Base-by-base conservation (phyloP, 2,888 invertebrate species). In the Drosophila neotestacea region DNA sequence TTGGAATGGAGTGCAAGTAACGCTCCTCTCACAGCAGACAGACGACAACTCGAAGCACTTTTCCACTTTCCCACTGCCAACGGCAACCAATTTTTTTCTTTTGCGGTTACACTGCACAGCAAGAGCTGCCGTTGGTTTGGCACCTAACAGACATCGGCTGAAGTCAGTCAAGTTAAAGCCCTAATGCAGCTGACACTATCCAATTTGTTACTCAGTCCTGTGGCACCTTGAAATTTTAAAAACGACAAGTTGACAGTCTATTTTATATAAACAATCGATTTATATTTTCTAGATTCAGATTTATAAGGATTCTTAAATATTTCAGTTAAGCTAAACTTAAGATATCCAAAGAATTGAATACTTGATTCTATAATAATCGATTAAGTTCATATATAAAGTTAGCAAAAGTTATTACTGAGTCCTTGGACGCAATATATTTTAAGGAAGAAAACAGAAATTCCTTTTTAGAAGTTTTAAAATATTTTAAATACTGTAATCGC, bases 1-100 rank as follows among this genome's bases (percentile, higher is more conserved):
- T 50, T 10, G 48, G 61, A 41, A 66, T 75, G 65, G 75, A 69
- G 65, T 79, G 77, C 78, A 66, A 75, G 73, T 47, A 70, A 73
- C 78, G 70, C 70, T 73, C 62, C 62, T 9, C 48, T 63, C 71
- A 61, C 67, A 63, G 51, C 71, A 71, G 47, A 55, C 66, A 75
- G 63, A 67, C 63, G 70, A 71, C 62, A 75, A 67, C 63, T 58
- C 55, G 46, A 36, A 73, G 70, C 70, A 64, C 69, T 73, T 73
- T 30, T 30, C 47, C 48, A 48, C 48, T 73, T 72, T 68, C 13
- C 39, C 41, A 60, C 63, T 54, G 60, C 66, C 62, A 67, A 46
- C 34, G 71, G 67, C 63, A 48, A 67, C 22, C 22, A 22, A 22
- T 22, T 22, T 22, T 62, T 58, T 52, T 52, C 46, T 54, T 70